Evolutionary conservation across 2,113 vertebrate species (phyloP).

Genomic region (Pomatorhinus ruficollis): DNA sequence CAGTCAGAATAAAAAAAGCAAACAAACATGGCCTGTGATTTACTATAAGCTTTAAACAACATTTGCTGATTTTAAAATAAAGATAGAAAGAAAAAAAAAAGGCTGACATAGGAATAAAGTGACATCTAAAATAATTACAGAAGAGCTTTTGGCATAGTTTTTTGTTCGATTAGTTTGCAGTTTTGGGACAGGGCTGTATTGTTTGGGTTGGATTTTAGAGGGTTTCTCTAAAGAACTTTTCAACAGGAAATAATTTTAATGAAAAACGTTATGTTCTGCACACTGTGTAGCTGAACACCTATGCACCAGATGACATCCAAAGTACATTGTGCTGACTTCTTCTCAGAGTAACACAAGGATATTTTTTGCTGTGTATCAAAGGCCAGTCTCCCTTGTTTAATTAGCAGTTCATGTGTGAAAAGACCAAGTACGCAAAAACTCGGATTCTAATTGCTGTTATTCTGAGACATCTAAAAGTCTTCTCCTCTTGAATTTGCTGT

Average conservation of each 20-base stretch:
- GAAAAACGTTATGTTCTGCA: not conserved
- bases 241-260: not conserved
- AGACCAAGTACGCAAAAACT: not conserved
- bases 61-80: not conserved
- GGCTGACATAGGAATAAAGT: not conserved
- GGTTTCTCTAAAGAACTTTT: not conserved
- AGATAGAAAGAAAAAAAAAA: too few relatives aligned
- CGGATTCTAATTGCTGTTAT: not conserved
- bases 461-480: not conserved
- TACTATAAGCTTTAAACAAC: not conserved
- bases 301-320: not conserved
- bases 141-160: not conserved
- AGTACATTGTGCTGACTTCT: not conserved
- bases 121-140: not conserved
- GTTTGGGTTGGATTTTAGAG: not conserved
- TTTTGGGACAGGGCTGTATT: not conserved
- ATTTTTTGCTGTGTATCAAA: not conserved
- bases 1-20: not conserved
- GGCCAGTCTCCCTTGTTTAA: conserved; percentile 5
- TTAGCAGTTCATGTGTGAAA: conserved; percentile 2
- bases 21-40: not conserved
- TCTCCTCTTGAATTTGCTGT: not conserved
- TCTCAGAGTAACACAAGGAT: not conserved
- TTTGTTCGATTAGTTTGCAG: not conserved
- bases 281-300: not conserved